These are phyloP conservation scores for Pungitius pungitius DNA, from an alignment of 2,113 vertebrate species.

Conservation along the genomic window DNA sequence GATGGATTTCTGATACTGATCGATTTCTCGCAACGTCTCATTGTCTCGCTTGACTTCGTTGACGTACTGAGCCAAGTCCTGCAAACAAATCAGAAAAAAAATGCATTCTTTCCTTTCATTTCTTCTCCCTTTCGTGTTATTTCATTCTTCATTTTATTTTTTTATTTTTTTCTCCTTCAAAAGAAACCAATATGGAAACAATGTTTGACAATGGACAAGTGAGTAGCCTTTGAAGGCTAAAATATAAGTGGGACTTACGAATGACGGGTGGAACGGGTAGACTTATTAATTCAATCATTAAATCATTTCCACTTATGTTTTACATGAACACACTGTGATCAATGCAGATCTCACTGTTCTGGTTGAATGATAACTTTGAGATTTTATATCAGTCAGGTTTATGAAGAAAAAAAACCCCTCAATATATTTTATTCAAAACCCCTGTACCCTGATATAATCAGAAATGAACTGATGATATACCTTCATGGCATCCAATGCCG, in stretches of 20 bases:
- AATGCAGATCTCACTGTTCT: background rate
- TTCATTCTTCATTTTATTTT: background rate
- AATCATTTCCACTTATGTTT: background rate
- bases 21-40: slow-evolving; percentile 94
- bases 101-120: slow-evolving; percentile 14
- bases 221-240: background rate
- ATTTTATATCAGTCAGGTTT: background rate
- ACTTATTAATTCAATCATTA: background rate
- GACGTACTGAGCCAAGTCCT: slow-evolving; percentile 98
- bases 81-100: slow-evolving; percentile 53
- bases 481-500: slow-evolving; percentile 97
- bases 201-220: background rate
- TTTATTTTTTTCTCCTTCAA: background rate
- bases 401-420: no score
- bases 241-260: background rate
- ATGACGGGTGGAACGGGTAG: background rate
- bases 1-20: slow-evolving; percentile 95
- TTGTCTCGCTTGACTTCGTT: slow-evolving; percentile 99
- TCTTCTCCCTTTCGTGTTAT: background rate
- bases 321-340: background rate
- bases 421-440: no score
- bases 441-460: no score
- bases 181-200: background rate
- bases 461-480: slow-evolving; percentile 62
- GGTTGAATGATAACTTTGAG: background rate